These are phyloP conservation scores for Sycophila texana DNA, from an alignment of 2,888 invertebrate genomes.

Conservation along the genomic window DNA sequence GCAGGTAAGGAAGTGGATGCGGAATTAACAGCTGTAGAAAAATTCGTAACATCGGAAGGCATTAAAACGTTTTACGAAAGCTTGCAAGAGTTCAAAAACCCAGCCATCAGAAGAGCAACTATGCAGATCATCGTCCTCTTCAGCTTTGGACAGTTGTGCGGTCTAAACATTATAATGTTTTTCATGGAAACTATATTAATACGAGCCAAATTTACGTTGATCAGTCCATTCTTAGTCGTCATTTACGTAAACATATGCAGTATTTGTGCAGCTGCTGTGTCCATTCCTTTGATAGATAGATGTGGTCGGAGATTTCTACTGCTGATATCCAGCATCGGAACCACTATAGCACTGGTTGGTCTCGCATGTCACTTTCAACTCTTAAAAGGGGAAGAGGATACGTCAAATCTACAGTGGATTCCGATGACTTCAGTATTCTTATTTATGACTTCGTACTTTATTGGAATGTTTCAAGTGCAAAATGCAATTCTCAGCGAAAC, in stretches of 20 bases:
- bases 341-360: constrained; percentile 56
- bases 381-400: constrained; percentile 3
- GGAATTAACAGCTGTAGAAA: constrained; percentile 42
- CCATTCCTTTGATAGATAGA: constrained; percentile 66
- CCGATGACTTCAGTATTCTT: constrained; percentile 42
- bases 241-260: constrained; percentile 63
- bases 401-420: constrained; percentile 30
- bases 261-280: constrained; percentile 60
- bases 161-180: constrained; percentile 65
- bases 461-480: constrained; percentile 62
- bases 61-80: constrained; percentile 25
- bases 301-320: constrained; percentile 66
- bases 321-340: constrained; percentile 63
- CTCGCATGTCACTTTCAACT: constrained; percentile 59
- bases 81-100: constrained; percentile 27
- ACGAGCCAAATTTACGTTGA: constrained; percentile 61
- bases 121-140: constrained; percentile 63
- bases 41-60: constrained; percentile 16
- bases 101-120: constrained; percentile 59
- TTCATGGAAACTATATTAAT: constrained; percentile 70
- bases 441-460: constrained; percentile 36
- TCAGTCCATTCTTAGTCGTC: constrained; percentile 65
- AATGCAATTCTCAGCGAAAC: constrained; percentile 66
- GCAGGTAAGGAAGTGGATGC: constrained; percentile 39
- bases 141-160: constrained; percentile 66